Evolutionary conservation across 2,113 vertebrate genomes (phyloP).

Genomic region (Nerophis lumbriciformis): DNA sequence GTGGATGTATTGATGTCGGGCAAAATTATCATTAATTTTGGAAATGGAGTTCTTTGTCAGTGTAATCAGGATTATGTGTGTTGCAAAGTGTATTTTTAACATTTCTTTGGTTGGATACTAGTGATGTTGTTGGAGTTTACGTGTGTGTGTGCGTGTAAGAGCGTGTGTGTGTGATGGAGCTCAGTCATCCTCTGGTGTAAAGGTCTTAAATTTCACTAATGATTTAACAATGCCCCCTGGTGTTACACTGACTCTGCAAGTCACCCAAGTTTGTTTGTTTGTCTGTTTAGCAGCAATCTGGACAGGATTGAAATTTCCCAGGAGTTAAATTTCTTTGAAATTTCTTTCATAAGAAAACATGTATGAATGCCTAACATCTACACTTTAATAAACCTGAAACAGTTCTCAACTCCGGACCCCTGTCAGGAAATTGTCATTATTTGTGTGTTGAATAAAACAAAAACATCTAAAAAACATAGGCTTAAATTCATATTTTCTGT

Average conservation of each 20-base stretch:
- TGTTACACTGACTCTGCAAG: conserved; percentile 33
- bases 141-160: conserved; percentile 16
- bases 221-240: conserved; percentile 71
- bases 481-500: no score
- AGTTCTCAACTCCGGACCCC: conserved; percentile 1
- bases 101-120: conserved; percentile 57
- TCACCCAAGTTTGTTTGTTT: conserved; percentile 63
- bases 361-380: conserved; percentile 36
- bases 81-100: conserved; percentile 55
- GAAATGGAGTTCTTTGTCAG: conserved; percentile 24
- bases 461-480: no score
- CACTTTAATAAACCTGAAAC: conserved; percentile 15
- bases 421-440: conserved; percentile 9
- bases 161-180: conserved; percentile 17
- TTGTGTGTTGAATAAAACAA: conserved; percentile 2
- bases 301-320: conserved; percentile 21
- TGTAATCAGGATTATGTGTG: conserved; percentile 30
- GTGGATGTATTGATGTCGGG: conserved; percentile 17
- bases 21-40: conserved; percentile 35
- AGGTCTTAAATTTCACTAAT: conserved; percentile 73
- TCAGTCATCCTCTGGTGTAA: conserved; percentile 32
- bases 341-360: conserved; percentile 26
- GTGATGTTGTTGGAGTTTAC: conserved; percentile 31
- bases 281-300: conserved; percentile 58
- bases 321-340: conserved; percentile 20